These are phyloP conservation scores for Dolichopus griseipennis DNA, from an alignment of 2,888 invertebrate genomes.

Conservation along the genomic window DNA sequence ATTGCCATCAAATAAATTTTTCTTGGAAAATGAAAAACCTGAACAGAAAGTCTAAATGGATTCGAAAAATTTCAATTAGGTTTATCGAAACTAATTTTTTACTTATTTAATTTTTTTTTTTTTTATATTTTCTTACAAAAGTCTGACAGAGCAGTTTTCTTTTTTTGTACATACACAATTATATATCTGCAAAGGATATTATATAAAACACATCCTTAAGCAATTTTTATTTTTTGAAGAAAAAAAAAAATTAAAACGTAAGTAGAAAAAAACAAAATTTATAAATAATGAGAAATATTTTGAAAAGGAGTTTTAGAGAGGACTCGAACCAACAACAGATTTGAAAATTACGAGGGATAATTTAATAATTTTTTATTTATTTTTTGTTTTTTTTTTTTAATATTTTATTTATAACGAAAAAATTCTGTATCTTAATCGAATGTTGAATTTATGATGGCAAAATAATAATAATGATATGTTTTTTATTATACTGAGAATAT, in stretches of 20 bases:
- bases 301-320: background rate
- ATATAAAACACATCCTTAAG: too few relatives aligned
- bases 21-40: background rate
- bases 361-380: conserved; percentile 4
- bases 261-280: background rate
- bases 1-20: conserved; percentile 1
- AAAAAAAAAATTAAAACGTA: background rate
- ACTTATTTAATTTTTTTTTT: background rate
- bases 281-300: background rate
- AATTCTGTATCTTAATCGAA: background rate
- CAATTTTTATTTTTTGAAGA: background rate
- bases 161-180: background rate
- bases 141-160: background rate
- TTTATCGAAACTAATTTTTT: conserved; percentile 1
- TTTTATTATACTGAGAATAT: too few relatives aligned
- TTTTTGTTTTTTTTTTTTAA: background rate
- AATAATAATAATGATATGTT: background rate
- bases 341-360: background rate
- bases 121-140: background rate
- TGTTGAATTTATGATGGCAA: background rate
- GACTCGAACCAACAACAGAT: background rate
- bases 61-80: background rate
- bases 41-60: conserved; percentile 6
- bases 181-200: too few relatives aligned
- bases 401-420: background rate